Percentiles rank a stretch among this genome's conserved stretches.
phyloP scores from a whole-genome alignment of 2,888 invertebrate species.

The Heteromurus nitidus region DNA sequence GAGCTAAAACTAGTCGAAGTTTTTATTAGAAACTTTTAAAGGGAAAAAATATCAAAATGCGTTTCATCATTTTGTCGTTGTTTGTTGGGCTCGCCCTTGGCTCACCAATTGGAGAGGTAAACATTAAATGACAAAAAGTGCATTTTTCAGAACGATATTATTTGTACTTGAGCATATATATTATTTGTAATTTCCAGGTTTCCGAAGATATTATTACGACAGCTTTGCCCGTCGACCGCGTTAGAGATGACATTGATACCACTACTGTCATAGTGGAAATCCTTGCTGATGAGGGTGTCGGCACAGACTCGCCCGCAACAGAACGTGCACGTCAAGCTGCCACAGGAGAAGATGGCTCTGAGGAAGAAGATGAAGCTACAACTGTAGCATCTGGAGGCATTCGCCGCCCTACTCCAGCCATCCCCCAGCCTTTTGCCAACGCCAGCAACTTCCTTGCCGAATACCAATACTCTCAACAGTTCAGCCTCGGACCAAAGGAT shows the following conservation, averaged over 20 bases:
- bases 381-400: conserved; percentile 28
- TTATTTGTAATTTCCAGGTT: too few species aligned
- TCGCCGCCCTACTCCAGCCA: conserved; percentile 14
- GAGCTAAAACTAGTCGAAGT: neutral
- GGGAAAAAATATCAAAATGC: too few species aligned
- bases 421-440: conserved; percentile 42
- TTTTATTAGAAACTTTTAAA: neutral
- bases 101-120: conserved; percentile 64
- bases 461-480: conserved; percentile 40
- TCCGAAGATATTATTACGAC: too few species aligned
- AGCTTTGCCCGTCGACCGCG: conserved; percentile 1
- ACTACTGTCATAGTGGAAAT: conserved; percentile 52
- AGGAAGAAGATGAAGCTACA: conserved; percentile 60
- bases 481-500: conserved; percentile 45
- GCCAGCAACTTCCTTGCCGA: conserved; percentile 35
- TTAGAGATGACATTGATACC: conserved; percentile 5
- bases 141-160: neutral
- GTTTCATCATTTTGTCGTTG: conserved; percentile 38
- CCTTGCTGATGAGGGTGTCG: conserved; percentile 53
- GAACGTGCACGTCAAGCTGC: conserved; percentile 50
- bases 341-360: conserved; percentile 38
- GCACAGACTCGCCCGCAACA: conserved; percentile 24
- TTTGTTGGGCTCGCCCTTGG: conserved; percentile 57
- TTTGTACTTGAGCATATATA: too few species aligned
- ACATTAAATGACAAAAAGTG: neutral